These are phyloP conservation scores for Tautogolabrus adspersus DNA, from an alignment of 2,113 vertebrate genomes.

Conservation along the genomic window DNA sequence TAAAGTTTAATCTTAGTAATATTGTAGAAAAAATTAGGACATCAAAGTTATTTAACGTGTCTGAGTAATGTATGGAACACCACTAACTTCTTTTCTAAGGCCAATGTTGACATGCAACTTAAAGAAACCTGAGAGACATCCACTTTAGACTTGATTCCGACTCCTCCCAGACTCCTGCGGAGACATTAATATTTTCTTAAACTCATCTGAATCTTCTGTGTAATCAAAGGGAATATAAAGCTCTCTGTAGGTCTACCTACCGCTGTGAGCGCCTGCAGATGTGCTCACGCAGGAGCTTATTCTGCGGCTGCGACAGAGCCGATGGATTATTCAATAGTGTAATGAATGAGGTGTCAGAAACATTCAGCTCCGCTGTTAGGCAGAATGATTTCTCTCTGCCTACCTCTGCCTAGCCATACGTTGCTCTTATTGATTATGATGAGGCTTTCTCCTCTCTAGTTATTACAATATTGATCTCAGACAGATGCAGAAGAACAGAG, in stretches of 20 bases:
- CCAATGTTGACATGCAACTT: neutral
- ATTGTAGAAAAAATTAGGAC: too few species aligned
- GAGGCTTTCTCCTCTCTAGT: conserved; percentile 74
- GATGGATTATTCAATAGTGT: conserved; percentile 79
- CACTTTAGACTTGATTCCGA: neutral
- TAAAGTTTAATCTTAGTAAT: too few species aligned
- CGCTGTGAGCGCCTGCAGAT: conserved; percentile 40
- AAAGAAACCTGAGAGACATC: neutral
- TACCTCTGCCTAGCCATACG: conserved; percentile 68
- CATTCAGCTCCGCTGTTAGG: conserved; percentile 71
- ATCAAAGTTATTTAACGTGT: neutral
- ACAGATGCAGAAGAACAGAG: conserved; percentile 60
- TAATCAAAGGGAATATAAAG: conserved; percentile 36
- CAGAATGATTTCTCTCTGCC: conserved; percentile 78
- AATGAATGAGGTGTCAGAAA: conserved; percentile 81
- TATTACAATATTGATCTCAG: conserved; percentile 82
- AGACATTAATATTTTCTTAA: conserved; percentile 34
- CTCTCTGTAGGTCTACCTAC: conserved; percentile 42
- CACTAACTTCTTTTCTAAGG: neutral
- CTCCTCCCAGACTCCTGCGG: conserved; percentile 8
- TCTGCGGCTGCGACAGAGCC: conserved; percentile 64
- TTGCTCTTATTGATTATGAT: conserved; percentile 80
- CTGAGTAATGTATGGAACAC: neutral
- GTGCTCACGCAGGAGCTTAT: conserved; percentile 46
- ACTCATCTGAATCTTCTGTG: conserved; percentile 42